phyloP scores from a whole-genome alignment of 2,888 invertebrate genomes.

The Lamproptera curius region DNA sequence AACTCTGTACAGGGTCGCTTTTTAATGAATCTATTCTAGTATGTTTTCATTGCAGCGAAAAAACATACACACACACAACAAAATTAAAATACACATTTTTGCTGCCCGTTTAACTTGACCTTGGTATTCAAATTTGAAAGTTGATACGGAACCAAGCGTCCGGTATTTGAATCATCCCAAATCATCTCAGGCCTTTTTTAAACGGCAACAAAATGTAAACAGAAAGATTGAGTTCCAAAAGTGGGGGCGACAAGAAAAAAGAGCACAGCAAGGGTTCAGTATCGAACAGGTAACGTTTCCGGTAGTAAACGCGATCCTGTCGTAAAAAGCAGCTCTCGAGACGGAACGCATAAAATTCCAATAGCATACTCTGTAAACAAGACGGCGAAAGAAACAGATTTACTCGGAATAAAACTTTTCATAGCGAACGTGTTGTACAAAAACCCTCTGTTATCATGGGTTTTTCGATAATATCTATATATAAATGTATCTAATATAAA shows the following conservation, averaged over 20 bases:
- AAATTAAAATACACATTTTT: background rate
- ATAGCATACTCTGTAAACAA: conserved; percentile 1
- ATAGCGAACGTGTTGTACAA: background rate
- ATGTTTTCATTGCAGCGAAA: background rate
- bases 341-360: conserved; percentile 9
- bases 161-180: background rate
- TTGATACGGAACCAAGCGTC: background rate
- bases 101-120: background rate
- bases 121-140: background rate
- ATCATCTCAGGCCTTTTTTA: background rate
- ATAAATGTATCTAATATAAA: too few relatives aligned
- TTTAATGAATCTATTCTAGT: background rate
- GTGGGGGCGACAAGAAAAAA: background rate
- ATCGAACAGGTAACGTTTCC: conserved; percentile 63
- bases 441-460: too few relatives aligned
- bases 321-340: conserved; percentile 8
- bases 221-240: background rate
- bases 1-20: too few relatives aligned
- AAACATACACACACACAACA: background rate
- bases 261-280: conserved; percentile 6
- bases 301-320: conserved; percentile 28
- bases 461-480: too few relatives aligned
- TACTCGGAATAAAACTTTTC: background rate
- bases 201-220: conserved; percentile 21
- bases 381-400: background rate